Evolutionary conservation across 1,140 invertebrate genomes (phyloP).

Genomic region (Drosophila kanapiae): DNA sequence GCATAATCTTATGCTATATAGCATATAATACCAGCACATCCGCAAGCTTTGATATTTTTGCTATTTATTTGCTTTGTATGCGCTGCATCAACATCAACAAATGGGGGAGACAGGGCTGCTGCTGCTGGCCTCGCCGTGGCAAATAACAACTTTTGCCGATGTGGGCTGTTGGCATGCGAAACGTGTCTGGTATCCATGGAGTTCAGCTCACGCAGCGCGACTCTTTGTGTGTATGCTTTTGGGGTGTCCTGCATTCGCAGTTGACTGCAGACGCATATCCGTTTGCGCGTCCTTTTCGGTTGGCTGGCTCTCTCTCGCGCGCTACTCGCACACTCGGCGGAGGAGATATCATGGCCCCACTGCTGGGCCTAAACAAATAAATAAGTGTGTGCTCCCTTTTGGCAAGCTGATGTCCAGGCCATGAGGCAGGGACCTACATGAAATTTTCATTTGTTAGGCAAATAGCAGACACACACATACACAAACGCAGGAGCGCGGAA

Average conservation of each 20-base stretch:
- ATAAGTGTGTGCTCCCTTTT: slow-evolving; percentile 76
- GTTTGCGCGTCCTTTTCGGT: slow-evolving; percentile 61
- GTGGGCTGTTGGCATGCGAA: slow-evolving; percentile 54
- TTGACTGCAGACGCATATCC: slow-evolving; percentile 78
- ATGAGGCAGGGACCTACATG: slow-evolving; percentile 55
- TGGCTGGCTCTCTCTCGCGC: slow-evolving; percentile 21
- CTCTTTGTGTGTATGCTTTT: slow-evolving; percentile 13
- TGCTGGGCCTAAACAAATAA: slow-evolving; percentile 81
- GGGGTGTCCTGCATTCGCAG: slow-evolving; percentile 60
- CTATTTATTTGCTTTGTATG: slow-evolving; percentile 45
- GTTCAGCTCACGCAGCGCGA: slow-evolving; percentile 17
- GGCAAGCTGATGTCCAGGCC: slow-evolving; percentile 71
- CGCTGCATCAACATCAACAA: slow-evolving; percentile 34
- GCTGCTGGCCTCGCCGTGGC: slow-evolving; percentile 6
- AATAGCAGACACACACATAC: slow-evolving; percentile 59
- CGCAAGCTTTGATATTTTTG: slow-evolving; percentile 42
- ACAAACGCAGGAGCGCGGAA: slow-evolving; percentile 31
- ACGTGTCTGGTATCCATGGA: slow-evolving; percentile 59
- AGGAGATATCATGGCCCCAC: slow-evolving; percentile 63
- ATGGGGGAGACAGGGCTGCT: slow-evolving; percentile 7
- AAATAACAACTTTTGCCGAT: slow-evolving; percentile 52
- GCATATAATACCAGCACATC: slow-evolving; percentile 32
- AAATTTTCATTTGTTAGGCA: slow-evolving; percentile 83
- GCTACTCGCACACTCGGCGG: slow-evolving; percentile 6
- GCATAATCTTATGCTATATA: slow-evolving; percentile 31